These are phyloP conservation scores for Drosophila leonis DNA, from an alignment of 2,888 invertebrate species.

Conservation along the genomic window DNA sequence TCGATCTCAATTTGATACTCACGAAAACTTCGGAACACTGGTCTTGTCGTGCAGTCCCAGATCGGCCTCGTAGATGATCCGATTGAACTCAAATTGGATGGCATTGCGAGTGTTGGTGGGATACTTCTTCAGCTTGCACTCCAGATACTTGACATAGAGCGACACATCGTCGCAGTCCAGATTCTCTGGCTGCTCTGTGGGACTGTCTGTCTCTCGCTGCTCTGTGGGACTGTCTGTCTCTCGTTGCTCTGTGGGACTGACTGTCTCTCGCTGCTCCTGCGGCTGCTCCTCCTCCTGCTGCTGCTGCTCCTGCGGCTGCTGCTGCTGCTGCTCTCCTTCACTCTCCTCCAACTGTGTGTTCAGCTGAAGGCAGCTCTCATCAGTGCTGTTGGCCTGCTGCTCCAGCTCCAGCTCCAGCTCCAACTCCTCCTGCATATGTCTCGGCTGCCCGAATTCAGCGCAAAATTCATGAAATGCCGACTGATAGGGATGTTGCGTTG, in stretches of 20 bases:
- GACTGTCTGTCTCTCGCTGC: not conserved
- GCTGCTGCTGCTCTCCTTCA: not conserved
- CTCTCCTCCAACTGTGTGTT: not conserved
- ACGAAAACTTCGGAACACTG: not conserved
- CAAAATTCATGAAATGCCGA: constrained; percentile 18
- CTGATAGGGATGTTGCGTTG: not conserved
- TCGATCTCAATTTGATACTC: not conserved
- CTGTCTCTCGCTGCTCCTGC: not conserved
- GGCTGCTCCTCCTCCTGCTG: too few relatives aligned
- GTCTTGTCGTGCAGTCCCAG: constrained; percentile 14
- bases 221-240: not conserved
- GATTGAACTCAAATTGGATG: constrained; percentile 30
- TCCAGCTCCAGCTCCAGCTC: not conserved
- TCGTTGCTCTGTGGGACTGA: not conserved
- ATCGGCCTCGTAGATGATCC: constrained; percentile 28
- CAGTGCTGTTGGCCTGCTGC: not conserved
- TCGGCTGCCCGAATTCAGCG: constrained; percentile 8
- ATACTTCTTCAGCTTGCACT: constrained; percentile 25
- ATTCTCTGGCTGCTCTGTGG: not conserved
- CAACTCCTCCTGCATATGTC: not conserved
- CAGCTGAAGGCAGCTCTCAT: not conserved
- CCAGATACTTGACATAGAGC: constrained; percentile 18
- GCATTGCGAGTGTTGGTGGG: constrained; percentile 1
- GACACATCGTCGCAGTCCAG: constrained; percentile 7
- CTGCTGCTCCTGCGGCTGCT: too few relatives aligned